These are phyloP conservation scores for Leucophenga maculata DNA, from an alignment of 2,888 invertebrate species.

Conservation along the genomic window DNA sequence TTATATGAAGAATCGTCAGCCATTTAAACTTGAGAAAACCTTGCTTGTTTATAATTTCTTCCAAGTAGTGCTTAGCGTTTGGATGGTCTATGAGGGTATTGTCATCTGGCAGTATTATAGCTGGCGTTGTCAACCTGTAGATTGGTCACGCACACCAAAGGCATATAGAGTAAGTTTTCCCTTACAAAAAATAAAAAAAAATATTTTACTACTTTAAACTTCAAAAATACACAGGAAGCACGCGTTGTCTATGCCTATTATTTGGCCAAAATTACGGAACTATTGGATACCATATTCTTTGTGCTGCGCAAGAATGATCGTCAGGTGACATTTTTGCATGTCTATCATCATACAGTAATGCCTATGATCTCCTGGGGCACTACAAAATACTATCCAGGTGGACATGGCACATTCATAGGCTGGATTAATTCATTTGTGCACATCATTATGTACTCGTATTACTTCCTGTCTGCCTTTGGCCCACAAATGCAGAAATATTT, in stretches of 20 bases:
- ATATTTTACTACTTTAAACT: background rate
- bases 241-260: conserved; percentile 88
- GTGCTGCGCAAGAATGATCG: conserved; percentile 91
- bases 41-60: conserved; percentile 89
- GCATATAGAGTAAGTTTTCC: conserved; percentile 81
- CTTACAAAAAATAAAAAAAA: background rate
- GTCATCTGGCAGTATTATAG: conserved; percentile 83
- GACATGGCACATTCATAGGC: conserved; percentile 89
- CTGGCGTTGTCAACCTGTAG: conserved; percentile 93
- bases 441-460: conserved; percentile 95
- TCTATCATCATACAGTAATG: conserved; percentile 97
- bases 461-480: conserved; percentile 89
- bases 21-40: conserved; percentile 84
- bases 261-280: conserved; percentile 90
- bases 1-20: conserved; percentile 89
- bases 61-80: conserved; percentile 88
- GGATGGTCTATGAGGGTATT: conserved; percentile 81
- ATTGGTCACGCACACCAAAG: conserved; percentile 82
- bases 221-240: conserved; percentile 73
- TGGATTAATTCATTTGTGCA: conserved; percentile 94
- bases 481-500: conserved; percentile 89
- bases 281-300: conserved; percentile 94
- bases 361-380: conserved; percentile 94
- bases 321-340: conserved; percentile 91
- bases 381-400: conserved; percentile 89